Base-by-base conservation (phyloP, 2,113 vertebrate genomes). In the Balaenoptera acutorostrata region DNA sequence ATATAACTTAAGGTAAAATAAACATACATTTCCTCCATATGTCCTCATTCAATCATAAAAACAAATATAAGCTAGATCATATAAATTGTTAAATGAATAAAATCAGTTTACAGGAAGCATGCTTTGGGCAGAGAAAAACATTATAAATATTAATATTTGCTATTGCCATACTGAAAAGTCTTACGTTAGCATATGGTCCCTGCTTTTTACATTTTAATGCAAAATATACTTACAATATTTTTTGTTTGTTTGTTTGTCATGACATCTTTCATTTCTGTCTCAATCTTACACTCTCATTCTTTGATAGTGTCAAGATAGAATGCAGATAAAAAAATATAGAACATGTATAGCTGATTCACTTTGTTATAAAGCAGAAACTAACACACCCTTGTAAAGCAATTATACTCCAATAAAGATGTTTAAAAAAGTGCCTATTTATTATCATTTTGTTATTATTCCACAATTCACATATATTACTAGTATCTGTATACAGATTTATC, bases 101-200 rank as follows among this genome's bases (percentile, higher is more conserved):
- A 88, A 59, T 90, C 21, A 95, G 21, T 85, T 85, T 63, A 88
- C 33, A 84, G 59, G 29, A 78, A 68, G 23, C n/a, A 55, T 71
- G 55, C 52, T 93, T 95, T 87, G 36, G 74, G 63, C 68, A 92
- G 57, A 41, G 80, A 88, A 94, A 97, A 89, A 46, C n/a, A 77
- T 82, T 71, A 61, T 80, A 89, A 85, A 90, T 77, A 92, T 49
- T 84, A 90, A 69, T 68, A 57, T 74, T 95, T 95, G 36, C 20
- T 92, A 39, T 57, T 90, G 36, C 20, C 41, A 29, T 77, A 71
- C 66, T 68, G 14, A 92, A 97, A 82, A 93, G 3, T 71, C 39
- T 95, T 63, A 55, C 0, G 11, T 72, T 86, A 88, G 88, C 44
- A 92, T 80, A 78, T 84, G 9, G 52, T 57, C 9, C 13, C 44